Evolutionary conservation across 2,888 invertebrate genomes (phyloP).

Genomic region (Brachyopa scutellaris): DNA sequence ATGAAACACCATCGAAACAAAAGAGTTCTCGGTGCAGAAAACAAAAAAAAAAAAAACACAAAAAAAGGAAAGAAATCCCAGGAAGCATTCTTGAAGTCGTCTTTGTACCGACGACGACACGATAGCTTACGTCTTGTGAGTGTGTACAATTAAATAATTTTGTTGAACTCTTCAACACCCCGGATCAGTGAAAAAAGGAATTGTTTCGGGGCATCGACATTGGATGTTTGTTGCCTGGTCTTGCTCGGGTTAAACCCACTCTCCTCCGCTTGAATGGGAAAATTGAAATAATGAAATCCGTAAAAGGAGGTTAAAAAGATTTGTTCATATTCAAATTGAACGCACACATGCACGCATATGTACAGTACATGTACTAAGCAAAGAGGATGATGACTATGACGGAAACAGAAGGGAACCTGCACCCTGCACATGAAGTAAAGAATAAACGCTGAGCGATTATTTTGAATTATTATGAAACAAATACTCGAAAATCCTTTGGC

Average conservation of each 20-base stretch:
- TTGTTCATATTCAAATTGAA: slow-evolving; percentile 51
- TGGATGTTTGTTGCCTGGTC: slow-evolving; percentile 29
- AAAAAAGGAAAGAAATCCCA: slow-evolving; percentile 14
- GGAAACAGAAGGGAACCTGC: background rate
- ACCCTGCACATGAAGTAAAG: slow-evolving; percentile 18
- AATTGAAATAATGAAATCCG: slow-evolving; percentile 53
- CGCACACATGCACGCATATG: slow-evolving; percentile 20
- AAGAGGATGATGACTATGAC: slow-evolving; percentile 40
- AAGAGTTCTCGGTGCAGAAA: slow-evolving; percentile 18
- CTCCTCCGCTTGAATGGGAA: slow-evolving; percentile 46
- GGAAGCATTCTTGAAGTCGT: slow-evolving; percentile 33
- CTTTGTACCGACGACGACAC: slow-evolving; percentile 31
- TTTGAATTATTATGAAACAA: slow-evolving; percentile 68
- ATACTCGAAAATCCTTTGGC: slow-evolving; percentile 67
- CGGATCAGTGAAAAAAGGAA: slow-evolving; percentile 43
- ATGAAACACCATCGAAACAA: slow-evolving; percentile 15
- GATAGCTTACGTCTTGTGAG: slow-evolving; percentile 19
- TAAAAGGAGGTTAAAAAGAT: slow-evolving; percentile 63
- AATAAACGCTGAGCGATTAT: slow-evolving; percentile 58
- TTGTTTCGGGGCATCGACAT: slow-evolving; percentile 63
- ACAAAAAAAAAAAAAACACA: slow-evolving; percentile 9
- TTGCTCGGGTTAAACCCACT: slow-evolving; percentile 4
- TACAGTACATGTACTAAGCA: slow-evolving; percentile 14
- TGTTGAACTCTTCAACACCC: slow-evolving; percentile 50
- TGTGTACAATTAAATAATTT: slow-evolving; percentile 62